Percentiles rank a stretch among this genome's conserved stretches.
These are phyloP conservation scores for Passerina amoena DNA, from an alignment of 2,113 vertebrate species.

Conservation along the genomic window DNA sequence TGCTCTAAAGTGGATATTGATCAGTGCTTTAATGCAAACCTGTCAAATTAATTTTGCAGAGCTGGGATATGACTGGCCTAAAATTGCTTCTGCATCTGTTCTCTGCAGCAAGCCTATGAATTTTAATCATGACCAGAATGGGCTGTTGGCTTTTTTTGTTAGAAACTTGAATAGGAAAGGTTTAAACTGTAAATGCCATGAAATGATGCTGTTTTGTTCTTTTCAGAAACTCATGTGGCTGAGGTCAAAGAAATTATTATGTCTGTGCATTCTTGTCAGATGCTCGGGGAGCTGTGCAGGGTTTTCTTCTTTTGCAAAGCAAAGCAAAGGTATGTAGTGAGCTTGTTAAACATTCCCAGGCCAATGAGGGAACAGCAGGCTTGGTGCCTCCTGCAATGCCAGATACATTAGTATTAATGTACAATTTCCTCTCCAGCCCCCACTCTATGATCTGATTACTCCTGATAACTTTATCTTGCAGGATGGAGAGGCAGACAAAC, in stretches of 20 bases:
- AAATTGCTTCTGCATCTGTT: constrained; percentile 94
- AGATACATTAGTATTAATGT: constrained; percentile 14
- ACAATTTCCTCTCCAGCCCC: neutral
- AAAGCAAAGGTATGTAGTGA: constrained; percentile 38
- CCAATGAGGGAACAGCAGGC: constrained; percentile 48
- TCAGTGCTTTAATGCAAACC: constrained; percentile 99
- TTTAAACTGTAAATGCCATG: constrained; percentile 89
- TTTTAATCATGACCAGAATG: constrained; percentile 96
- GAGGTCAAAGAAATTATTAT: constrained; percentile 89
- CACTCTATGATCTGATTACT: constrained; percentile 2
- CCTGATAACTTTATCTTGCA: constrained; percentile 38
- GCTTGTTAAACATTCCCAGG: constrained; percentile 53
- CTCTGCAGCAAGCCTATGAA: constrained; percentile 90
- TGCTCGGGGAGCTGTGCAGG: constrained; percentile 67
- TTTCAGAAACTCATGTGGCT: constrained; percentile 81
- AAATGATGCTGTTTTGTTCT: constrained; percentile 87
- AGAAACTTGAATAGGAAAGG: constrained; percentile 87
- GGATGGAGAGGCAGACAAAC: neutral
- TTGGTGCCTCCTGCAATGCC: constrained; percentile 7
- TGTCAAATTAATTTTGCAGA: constrained; percentile 99
- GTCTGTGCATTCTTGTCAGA: constrained; percentile 80
- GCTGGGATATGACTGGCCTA: constrained; percentile 94
- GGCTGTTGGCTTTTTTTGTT: constrained; percentile 87
- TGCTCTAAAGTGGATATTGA: constrained; percentile 99
- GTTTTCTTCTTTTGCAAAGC: constrained; percentile 55